A percentile compares a stretch with the other conserved stretches of the same genome.
Conservation (phyloP, 2,797 vertebrate genomes). For the Lepidocolaptes lacrymiger region DNA sequence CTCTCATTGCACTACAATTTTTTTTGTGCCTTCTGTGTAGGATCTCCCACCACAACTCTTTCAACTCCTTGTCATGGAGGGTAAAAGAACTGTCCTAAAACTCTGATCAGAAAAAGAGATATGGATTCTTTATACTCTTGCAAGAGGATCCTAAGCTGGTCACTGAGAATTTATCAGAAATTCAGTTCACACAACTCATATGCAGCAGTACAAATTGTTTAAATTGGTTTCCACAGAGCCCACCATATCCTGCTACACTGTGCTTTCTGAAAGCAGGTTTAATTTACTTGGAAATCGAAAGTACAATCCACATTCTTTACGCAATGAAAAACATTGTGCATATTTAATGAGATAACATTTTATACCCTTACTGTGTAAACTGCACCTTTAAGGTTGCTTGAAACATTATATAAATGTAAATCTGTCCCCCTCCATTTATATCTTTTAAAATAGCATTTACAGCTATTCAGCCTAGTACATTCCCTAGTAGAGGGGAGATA, state of each 20-base stretch:
- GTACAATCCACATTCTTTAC: slow-evolving; percentile 68
- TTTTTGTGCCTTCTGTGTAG: neutral
- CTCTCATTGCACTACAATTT: neutral
- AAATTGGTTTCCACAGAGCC: slow-evolving; percentile 64
- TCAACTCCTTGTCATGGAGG: neutral
- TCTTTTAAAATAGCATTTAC: slow-evolving; percentile 43
- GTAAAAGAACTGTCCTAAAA: neutral
- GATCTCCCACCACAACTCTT: neutral
- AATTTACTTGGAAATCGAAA: slow-evolving; percentile 72
- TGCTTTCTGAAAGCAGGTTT: slow-evolving; percentile 62
- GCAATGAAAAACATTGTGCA: slow-evolving; percentile 62
- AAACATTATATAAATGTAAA: slow-evolving; percentile 60
- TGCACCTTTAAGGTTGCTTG: slow-evolving; percentile 56
- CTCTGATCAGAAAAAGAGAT: neutral
- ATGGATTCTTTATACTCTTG: neutral
- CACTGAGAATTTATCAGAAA: slow-evolving; percentile 53
- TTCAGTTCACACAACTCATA: slow-evolving; percentile 63
- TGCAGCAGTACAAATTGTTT: slow-evolving; percentile 66
- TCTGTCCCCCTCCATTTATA: neutral
- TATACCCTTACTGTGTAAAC: slow-evolving; percentile 62
- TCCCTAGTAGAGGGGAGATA: neutral
- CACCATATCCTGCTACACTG: slow-evolving; percentile 50
- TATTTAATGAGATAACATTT: slow-evolving; percentile 70
- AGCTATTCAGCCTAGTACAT: slow-evolving; percentile 3
- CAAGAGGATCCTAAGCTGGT: slow-evolving; percentile 18